Base-by-base conservation (phyloP, 2,888 invertebrate species). In the Sepioteuthis lessoniana region DNA sequence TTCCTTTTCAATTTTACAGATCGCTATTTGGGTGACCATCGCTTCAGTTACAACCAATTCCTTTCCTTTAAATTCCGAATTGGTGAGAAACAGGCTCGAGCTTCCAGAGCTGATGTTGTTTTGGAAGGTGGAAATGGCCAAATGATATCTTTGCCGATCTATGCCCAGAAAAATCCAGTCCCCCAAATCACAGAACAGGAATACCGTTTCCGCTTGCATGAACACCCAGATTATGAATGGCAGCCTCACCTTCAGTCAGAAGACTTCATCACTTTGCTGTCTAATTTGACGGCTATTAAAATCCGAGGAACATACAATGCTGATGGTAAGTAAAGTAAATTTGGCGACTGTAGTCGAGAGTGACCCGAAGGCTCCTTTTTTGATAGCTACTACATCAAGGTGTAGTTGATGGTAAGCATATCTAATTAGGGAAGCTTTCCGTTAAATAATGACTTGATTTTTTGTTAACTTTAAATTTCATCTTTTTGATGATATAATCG, bases 211-310 rank as follows among this genome's bases (percentile, higher is more conserved):
- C 98, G 98, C 13, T 97, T 99, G 25, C 99, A 99, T 97, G 99
- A 99, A 97, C 98, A 99, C 97, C 98, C 98, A 0, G 98, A 98
- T 94, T 99, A 98, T 96, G 98, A 99, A 25, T 99, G 99, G 99
- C 98, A 98, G 94, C 99, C 99, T 0, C 98, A 98, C 28, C 98
- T 99, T 19, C 98, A 98, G 16, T 98, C 99, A 4, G 98, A 98
- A 94, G 98, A 98, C 93, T 99, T 99, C 97, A 98, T 99, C 97
- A 98, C 98, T 0, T 98, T 99, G 76, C 98, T 99, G 16, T 98
- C 99, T 93, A 99, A 99, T 97, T 97, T 99, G 94, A 99, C 99
- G 0, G 98, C 99, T 0, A 98, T 99, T 92, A 99, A 98, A 97
- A 99, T 99, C 94, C 98, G 99, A 94, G 99, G 98, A 47, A 99